Conservation (phyloP, 2,888 invertebrate genomes). For the Erpobdella octoculata region DNA sequence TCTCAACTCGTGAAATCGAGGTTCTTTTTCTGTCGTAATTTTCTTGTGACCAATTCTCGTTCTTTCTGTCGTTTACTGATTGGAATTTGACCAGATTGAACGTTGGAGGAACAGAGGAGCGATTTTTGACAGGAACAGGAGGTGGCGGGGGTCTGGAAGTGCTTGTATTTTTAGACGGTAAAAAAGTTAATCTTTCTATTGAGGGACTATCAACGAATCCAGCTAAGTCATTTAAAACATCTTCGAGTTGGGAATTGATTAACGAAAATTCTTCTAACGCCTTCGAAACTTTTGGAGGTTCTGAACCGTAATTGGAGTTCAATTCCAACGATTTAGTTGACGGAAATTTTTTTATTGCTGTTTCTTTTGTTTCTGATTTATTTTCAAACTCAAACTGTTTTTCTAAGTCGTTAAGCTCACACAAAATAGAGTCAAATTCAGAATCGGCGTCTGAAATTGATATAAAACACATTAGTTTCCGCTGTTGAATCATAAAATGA, state of each 20-base stretch:
- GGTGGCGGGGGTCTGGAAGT: not conserved
- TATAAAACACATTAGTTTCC: too few species aligned
- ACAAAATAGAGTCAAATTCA: conserved; percentile 22
- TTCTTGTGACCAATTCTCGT: too few species aligned
- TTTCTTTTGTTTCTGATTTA: not conserved
- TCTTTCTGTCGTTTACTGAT: too few species aligned
- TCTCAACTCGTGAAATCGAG: too few species aligned
- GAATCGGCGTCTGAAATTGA: not conserved
- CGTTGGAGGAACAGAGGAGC: too few species aligned
- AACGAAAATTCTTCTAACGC: conserved; percentile 19
- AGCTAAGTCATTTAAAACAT: conserved; percentile 27
- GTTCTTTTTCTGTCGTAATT: too few species aligned
- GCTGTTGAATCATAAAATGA: too few species aligned
- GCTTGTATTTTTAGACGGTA: too few species aligned
- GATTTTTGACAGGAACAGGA: not conserved
- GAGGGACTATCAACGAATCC: not conserved
- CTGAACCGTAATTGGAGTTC: not conserved
- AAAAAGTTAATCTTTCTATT: too few species aligned
- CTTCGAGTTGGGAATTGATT: conserved; percentile 22
- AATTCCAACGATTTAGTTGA: not conserved
- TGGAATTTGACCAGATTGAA: too few species aligned
- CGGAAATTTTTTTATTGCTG: not conserved
- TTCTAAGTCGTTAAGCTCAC: conserved; percentile 20
- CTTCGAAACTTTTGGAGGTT: not conserved
- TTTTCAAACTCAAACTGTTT: conserved; percentile 17